Evolutionary conservation across 2,888 invertebrate species (phyloP), one percentile per base, ranked within the genome.

Genomic region (Tiliacea aurago): DNA sequence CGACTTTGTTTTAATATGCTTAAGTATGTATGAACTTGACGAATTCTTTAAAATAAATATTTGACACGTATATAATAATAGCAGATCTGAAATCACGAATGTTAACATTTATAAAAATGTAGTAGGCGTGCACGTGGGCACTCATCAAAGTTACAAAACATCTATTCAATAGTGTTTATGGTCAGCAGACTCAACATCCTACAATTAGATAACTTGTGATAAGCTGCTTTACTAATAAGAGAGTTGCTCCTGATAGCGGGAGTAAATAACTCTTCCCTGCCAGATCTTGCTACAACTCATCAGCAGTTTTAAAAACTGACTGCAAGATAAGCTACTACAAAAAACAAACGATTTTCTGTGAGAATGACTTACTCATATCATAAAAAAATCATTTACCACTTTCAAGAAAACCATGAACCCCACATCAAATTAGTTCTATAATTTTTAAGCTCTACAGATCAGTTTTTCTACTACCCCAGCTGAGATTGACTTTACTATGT

Each of bases 61-160:
- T 81, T 76, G 71, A 73, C 55, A 71, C 69, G 55, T 75, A 66
- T 61, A 28, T 3, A 81, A 71, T 74, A 61, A 6, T 2, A 28
- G 58, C 64, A 77, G 68, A 76, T 72, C 66, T 70, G 78, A 82
- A 83, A 86, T 83, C 83, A 80, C 69, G 66, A 75, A 80, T 79
- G 70, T 73, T 80, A 84, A 80, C 78, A 85, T 86, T 84, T 84
- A 82, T 76, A 88, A 84, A 78, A 78, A 67, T 53, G 65, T 69
- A 69, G 90, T 88, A 83, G 89, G 88, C 85, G 88, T 78, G 37
- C 49, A 89, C 90, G 91, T 90, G 90, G 90, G 90, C 73, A 78
- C 73, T 76, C 85, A 88, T 90, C 89, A 89, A 90, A 90, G 80
- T 84, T 80, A 81, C 76, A 83, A 78, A 83, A 87, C 88, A 84